Percentiles rank a stretch among this genome's conserved stretches.
phyloP scores from a whole-genome alignment of 2,888 invertebrate species.

The Drosophila melanocephala region DNA sequence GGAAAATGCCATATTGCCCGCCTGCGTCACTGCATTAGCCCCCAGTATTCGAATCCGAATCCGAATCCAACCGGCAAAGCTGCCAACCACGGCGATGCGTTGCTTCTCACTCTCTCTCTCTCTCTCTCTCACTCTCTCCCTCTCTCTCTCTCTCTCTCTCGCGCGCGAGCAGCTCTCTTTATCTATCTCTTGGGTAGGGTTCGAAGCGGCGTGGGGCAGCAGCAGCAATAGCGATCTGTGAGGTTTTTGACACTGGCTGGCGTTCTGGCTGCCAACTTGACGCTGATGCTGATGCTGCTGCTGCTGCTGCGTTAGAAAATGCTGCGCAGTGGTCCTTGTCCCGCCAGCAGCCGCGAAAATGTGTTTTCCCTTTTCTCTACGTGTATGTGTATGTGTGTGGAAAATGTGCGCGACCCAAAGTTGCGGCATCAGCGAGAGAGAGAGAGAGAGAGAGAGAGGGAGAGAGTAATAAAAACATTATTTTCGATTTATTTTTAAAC shows the following conservation, averaged over 20 bases:
- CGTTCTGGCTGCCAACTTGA: slow-evolving; percentile 50
- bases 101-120: neutral
- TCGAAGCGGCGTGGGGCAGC: slow-evolving; percentile 47
- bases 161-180: neutral
- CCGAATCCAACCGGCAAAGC: slow-evolving; percentile 52
- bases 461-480: slow-evolving; percentile 71
- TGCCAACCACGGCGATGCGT: slow-evolving; percentile 42
- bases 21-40: slow-evolving; percentile 68
- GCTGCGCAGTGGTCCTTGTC: slow-evolving; percentile 80
- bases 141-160: neutral
- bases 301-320: slow-evolving; percentile 63
- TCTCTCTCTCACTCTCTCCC: neutral
- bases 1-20: slow-evolving; percentile 75
- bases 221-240: slow-evolving; percentile 47
- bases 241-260: slow-evolving; percentile 81
- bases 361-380: slow-evolving; percentile 50
- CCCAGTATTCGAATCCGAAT: slow-evolving; percentile 20
- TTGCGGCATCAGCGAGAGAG: slow-evolving; percentile 21
- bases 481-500: slow-evolving; percentile 83
- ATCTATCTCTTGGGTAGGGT: slow-evolving; percentile 7
- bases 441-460: slow-evolving; percentile 12
- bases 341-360: slow-evolving; percentile 31
- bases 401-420: slow-evolving; percentile 49
- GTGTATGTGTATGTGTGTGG: slow-evolving; percentile 26
- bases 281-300: slow-evolving; percentile 32